A percentile compares a stretch with the other conserved stretches of the same genome.
phyloP scores from a whole-genome alignment of 2,113 vertebrate genomes.

The Nothobranchius kuhntae region DNA sequence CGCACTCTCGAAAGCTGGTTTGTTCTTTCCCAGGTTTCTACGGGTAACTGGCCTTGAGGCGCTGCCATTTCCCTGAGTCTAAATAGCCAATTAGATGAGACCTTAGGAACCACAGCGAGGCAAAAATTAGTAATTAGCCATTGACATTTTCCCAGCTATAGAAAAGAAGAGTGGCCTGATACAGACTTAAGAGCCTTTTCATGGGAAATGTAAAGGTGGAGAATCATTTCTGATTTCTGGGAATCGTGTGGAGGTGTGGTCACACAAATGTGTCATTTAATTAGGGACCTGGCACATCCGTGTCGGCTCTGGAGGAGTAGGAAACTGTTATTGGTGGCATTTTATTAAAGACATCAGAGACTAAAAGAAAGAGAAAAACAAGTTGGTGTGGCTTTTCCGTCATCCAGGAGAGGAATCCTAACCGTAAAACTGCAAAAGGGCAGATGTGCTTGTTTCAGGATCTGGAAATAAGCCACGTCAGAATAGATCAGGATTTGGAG shows the following conservation, averaged over 20 bases:
- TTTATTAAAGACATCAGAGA: not conserved
- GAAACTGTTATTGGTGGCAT: not conserved
- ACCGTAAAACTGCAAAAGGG: too few relatives aligned
- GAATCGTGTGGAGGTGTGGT: conserved; percentile 12
- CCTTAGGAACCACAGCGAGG: conserved; percentile 55
- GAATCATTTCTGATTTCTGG: conserved; percentile 14
- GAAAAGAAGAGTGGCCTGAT: conserved; percentile 37
- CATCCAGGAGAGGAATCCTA: too few relatives aligned
- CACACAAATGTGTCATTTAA: conserved; percentile 15
- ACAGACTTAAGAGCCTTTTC: conserved; percentile 34
- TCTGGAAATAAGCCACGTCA: too few relatives aligned
- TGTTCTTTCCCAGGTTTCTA: conserved; percentile 62
- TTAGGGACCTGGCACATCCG: not conserved
- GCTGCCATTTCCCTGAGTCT: conserved; percentile 61
- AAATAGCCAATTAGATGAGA: conserved; percentile 74
- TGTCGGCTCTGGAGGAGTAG: not conserved
- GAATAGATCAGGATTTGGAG: too few relatives aligned
- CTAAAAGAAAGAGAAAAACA: not conserved
- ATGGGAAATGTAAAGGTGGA: conserved; percentile 18
- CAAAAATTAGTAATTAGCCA: conserved; percentile 65
- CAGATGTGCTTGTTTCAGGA: too few relatives aligned
- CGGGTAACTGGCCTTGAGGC: conserved; percentile 63
- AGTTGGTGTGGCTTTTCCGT: too few relatives aligned
- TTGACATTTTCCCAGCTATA: conserved; percentile 64
- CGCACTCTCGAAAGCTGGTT: conserved; percentile 15